Conservation (phyloP, 53 echinoderm and acorn worm species). For the Paelopatides confundens region DNA sequence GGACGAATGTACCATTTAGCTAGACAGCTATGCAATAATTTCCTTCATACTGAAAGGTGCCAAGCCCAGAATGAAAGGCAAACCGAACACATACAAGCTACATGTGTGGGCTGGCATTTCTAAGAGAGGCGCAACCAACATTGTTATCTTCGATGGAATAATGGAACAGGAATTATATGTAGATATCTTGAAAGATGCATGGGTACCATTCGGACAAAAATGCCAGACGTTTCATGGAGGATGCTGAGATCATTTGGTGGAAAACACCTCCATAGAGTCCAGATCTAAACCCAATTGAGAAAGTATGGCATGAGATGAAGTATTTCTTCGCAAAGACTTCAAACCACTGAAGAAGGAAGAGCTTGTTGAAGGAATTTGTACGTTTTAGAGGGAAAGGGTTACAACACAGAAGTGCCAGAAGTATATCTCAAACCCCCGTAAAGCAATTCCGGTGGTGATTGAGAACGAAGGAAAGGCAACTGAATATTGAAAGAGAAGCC, state of each 20-base stretch:
- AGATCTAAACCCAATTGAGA: conserved; percentile 69
- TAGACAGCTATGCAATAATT: background rate
- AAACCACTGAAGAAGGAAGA: conserved; percentile 64
- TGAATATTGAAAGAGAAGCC: conserved; percentile 12
- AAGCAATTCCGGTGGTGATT: conserved; percentile 69
- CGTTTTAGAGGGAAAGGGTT: conserved; percentile 52
- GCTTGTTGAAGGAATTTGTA: conserved; percentile 57
- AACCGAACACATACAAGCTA: conserved; percentile 39
- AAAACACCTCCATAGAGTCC: conserved; percentile 62
- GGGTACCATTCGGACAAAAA: conserved; percentile 51
- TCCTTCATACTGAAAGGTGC: background rate
- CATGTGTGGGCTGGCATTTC: conserved; percentile 75
- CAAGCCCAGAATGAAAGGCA: background rate
- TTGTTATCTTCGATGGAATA: conserved; percentile 69
- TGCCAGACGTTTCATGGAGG: conserved; percentile 10
- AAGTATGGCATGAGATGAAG: conserved; percentile 67
- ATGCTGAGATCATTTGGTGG: conserved; percentile 58
- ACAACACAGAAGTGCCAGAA: conserved; percentile 48
- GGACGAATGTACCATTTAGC: conserved; percentile 10
- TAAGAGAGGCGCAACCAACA: conserved; percentile 33
- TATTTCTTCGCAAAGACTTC: conserved; percentile 28
- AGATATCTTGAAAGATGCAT: conserved; percentile 19
- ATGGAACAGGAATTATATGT: conserved; percentile 73
- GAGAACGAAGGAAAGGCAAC: conserved; percentile 56
- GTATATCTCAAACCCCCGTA: conserved; percentile 69